Conservation (phyloP, 2,797 vertebrate genomes). For the Sebastes steindachneri region DNA sequence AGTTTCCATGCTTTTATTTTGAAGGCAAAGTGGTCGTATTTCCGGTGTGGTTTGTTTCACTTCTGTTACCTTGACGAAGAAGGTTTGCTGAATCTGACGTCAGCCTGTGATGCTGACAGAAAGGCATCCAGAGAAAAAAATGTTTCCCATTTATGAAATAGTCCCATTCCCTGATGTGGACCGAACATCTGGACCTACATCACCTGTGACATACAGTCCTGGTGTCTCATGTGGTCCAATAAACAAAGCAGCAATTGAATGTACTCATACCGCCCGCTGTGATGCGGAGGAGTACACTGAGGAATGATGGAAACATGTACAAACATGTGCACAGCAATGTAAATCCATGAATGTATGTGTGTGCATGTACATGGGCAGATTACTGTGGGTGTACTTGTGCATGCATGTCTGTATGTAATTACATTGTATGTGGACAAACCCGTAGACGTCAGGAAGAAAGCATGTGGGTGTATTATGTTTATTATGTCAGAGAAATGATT, state of each 20-base stretch:
- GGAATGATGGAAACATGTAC: not conserved
- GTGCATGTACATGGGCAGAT: not conserved
- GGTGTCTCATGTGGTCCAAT: not conserved
- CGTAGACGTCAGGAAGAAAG: not conserved
- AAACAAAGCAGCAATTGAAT: not conserved
- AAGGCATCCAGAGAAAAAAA: constrained; percentile 12
- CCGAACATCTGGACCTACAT: not conserved
- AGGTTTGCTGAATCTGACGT: constrained; percentile 14
- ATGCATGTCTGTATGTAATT: not conserved
- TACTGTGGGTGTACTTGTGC: not conserved
- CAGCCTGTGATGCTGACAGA: constrained; percentile 22
- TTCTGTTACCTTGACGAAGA: not conserved
- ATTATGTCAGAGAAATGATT: not conserved
- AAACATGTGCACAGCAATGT: not conserved
- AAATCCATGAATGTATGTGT: not conserved
- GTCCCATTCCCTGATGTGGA: not conserved
- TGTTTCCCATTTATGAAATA: not conserved
- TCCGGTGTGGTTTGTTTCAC: not conserved
- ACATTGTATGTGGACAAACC: not conserved
- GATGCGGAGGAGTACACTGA: not conserved
- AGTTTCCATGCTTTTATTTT: constrained; percentile 16
- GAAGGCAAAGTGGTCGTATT: not conserved
- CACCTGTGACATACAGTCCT: not conserved
- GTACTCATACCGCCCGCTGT: not conserved
- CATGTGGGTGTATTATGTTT: not conserved